Evolutionary conservation across 2,888 invertebrate species (phyloP), one percentile per base, ranked within the genome.

Genomic region (Latrodectus hesperus): DNA sequence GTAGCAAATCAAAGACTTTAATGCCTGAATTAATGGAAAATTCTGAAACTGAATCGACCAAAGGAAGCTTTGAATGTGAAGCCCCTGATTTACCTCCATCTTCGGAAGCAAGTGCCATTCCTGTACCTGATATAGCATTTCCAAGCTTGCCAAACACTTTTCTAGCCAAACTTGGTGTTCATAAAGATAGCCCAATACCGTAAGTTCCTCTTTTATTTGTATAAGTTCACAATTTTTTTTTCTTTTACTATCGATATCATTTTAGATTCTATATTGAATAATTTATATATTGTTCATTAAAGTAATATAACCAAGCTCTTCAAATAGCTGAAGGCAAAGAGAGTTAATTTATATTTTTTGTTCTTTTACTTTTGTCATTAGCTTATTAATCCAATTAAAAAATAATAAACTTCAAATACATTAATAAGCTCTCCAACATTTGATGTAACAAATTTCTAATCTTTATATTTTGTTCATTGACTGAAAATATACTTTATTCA

Each of bases 141-240:
- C 93, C 93, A 12, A 93, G 92, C 89, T 90, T 93, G 70, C 92
- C 93, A 8, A 92, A 93, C 90, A 91, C 92, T 11, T 92, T 93
- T 89, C 90, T 93, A 84, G 92, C 92, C 84, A 92, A 93, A 90
- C 90, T 93, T 90, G 93, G 93, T n/a, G 91, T 93, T 16, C 83
- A 89, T 65, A 84, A 90, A 71, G 89, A 90, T 64, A 90, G 85
- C 82, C 80, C 82, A 68, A 67, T 76, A 75, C 77, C 84, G 89
- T 89, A 83, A 85, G 78, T 72, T 64, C 89, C n/a, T 49, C n/a
- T 76, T 49, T 60, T 16, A 60, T 16, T 60, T 60, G 12, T 60
- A 16, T 60, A 16, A 6, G 0, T 60, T 5, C n/a, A 16, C 49
- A n/a, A 72, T 49, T 68, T 10, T 16, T 60, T 16, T n/a, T 53